These are phyloP conservation scores for Drosophila auraria DNA, from an alignment of 1,140 invertebrate genomes.

Conservation along the genomic window DNA sequence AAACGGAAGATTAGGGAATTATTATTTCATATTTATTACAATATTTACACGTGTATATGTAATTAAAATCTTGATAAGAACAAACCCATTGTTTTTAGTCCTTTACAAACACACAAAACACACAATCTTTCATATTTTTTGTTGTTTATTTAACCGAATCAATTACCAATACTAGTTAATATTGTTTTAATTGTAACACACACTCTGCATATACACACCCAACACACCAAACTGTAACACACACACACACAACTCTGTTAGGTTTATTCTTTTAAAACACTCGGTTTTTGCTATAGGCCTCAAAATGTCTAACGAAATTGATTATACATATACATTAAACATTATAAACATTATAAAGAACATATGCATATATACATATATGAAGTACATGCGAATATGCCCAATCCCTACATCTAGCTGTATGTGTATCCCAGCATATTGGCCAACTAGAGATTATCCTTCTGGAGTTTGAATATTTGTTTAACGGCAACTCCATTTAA, in stretches of 20 bases:
- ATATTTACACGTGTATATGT: constrained; percentile 14
- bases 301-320: constrained; percentile 29
- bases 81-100: constrained; percentile 26
- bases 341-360: constrained; percentile 1
- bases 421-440: constrained; percentile 15
- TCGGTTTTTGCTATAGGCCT: constrained; percentile 22
- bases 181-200: constrained; percentile 19
- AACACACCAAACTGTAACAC: neutral
- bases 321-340: constrained; percentile 24
- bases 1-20: constrained; percentile 19
- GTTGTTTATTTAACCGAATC: constrained; percentile 19
- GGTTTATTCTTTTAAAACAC: constrained; percentile 16
- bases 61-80: constrained; percentile 20
- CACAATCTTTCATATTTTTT: constrained; percentile 14
- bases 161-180: constrained; percentile 24
- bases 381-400: constrained; percentile 18
- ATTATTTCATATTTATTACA: constrained; percentile 28
- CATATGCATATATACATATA: constrained; percentile 33
- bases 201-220: neutral
- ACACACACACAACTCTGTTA: neutral
- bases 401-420: constrained; percentile 30
- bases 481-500: constrained; percentile 27
- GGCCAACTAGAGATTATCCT: constrained; percentile 10
- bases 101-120: constrained; percentile 18
- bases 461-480: constrained; percentile 39